Conservation (phyloP, 1,140 invertebrate genomes). For the Saccostrea echinata region DNA sequence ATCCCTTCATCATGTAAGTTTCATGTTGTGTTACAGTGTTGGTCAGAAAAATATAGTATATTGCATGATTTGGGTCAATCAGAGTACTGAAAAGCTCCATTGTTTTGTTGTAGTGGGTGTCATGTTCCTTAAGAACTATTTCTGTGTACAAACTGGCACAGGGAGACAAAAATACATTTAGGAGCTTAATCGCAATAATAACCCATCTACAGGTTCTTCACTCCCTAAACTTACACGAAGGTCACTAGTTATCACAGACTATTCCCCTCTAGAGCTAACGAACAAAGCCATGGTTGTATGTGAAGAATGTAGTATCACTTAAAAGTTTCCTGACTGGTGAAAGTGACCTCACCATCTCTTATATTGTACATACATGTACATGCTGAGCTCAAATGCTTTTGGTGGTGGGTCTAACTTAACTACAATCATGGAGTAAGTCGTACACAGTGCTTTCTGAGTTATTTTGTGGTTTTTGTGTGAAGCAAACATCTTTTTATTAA, state of each 20-base stretch:
- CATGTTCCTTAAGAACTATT: too few relatives aligned
- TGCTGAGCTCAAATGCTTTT: neutral
- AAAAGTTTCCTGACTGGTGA: neutral
- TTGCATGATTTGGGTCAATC: too few relatives aligned
- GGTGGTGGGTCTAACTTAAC: neutral
- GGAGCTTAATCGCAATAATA: too few relatives aligned
- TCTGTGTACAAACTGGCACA: too few relatives aligned
- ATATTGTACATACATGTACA: neutral
- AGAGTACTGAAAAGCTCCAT: too few relatives aligned
- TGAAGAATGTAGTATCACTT: slow-evolving; percentile 1
- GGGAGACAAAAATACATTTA: too few relatives aligned
- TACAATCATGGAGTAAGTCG: slow-evolving; percentile 1
- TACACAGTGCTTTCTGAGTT: neutral
- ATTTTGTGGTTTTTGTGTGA: slow-evolving; percentile 32
- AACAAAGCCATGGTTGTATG: neutral
- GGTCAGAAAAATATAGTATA: neutral
- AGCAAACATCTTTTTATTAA: neutral
- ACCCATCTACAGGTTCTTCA: neutral
- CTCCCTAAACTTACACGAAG: neutral
- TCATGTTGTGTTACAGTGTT: neutral
- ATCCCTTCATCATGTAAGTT: neutral
- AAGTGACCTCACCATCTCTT: neutral
- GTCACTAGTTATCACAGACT: neutral
- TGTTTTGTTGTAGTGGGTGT: too few relatives aligned
- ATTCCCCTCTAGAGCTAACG: neutral